phyloP scores from a whole-genome alignment of 2,888 invertebrate genomes.

The Noctua pronuba region DNA sequence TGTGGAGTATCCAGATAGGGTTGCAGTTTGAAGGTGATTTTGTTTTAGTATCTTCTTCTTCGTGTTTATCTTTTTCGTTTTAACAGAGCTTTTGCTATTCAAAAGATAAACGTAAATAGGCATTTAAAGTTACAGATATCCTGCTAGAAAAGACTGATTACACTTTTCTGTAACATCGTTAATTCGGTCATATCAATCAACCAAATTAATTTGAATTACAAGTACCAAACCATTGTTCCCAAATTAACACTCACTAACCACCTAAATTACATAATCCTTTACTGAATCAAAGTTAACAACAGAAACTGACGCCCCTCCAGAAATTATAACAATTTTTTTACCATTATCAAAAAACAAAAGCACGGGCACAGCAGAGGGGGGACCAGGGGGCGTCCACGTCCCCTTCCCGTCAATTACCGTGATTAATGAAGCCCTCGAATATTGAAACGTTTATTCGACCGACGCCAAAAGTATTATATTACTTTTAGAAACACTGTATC shows the following conservation, averaged over 20 bases:
- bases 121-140: background rate
- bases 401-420: slow-evolving; percentile 88
- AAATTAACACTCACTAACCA: slow-evolving; percentile 51
- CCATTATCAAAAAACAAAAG: slow-evolving; percentile 78
- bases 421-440: slow-evolving; percentile 89
- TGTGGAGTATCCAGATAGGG: slow-evolving; percentile 41
- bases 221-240: slow-evolving; percentile 33
- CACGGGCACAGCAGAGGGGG: slow-evolving; percentile 63
- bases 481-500: slow-evolving; percentile 80
- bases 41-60: slow-evolving; percentile 39
- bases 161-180: background rate
- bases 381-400: slow-evolving; percentile 76
- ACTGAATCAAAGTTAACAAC: slow-evolving; percentile 59
- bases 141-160: background rate
- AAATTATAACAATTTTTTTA: slow-evolving; percentile 69
- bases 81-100: background rate
- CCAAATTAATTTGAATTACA: slow-evolving; percentile 47
- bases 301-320: slow-evolving; percentile 59
- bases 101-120: slow-evolving; percentile 8
- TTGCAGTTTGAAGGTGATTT: slow-evolving; percentile 46
- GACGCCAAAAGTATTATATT: slow-evolving; percentile 86
- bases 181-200: slow-evolving; percentile 28
- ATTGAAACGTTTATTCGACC: slow-evolving; percentile 89
- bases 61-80: slow-evolving; percentile 36
- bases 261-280: slow-evolving; percentile 59